Percentiles rank a stretch among this genome's conserved stretches.
Evolutionary conservation across 2,888 invertebrate genomes (phyloP).

Genomic region (Nudaria mundana): DNA sequence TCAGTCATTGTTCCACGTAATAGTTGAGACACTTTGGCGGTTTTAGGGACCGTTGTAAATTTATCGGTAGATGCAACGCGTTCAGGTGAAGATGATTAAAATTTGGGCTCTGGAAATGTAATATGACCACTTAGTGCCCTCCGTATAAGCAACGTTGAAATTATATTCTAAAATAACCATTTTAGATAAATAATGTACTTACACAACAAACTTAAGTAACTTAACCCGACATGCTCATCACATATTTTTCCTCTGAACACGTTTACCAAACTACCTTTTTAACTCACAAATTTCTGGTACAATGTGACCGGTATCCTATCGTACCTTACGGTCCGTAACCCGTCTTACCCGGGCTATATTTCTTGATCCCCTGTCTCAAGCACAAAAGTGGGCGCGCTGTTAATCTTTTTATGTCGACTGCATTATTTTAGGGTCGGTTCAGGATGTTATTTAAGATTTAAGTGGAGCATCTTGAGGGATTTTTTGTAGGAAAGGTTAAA

Average conservation of each 20-base stretch:
- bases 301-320: constrained; percentile 26
- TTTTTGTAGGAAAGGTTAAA: constrained; percentile 22
- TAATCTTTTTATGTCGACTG: constrained; percentile 68
- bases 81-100: too few relatives aligned
- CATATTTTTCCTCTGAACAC: constrained; percentile 2
- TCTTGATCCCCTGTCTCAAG: constrained; percentile 54
- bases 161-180: neutral
- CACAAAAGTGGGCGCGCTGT: constrained; percentile 58
- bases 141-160: too few relatives aligned
- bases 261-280: constrained; percentile 7
- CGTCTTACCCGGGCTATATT: constrained; percentile 51
- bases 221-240: constrained; percentile 1
- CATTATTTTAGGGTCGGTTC: constrained; percentile 55
- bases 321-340: constrained; percentile 33
- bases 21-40: too few relatives aligned
- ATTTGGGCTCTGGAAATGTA: too few relatives aligned
- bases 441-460: constrained; percentile 42
- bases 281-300: constrained; percentile 12
- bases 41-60: too few relatives aligned
- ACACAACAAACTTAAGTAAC: neutral
- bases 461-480: constrained; percentile 22
- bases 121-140: too few relatives aligned
- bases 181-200: neutral
- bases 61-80: too few relatives aligned
- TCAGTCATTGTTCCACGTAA: too few relatives aligned